These are phyloP conservation scores for Turnix velox DNA, from an alignment of 2,113 vertebrate genomes.

Conservation along the genomic window DNA sequence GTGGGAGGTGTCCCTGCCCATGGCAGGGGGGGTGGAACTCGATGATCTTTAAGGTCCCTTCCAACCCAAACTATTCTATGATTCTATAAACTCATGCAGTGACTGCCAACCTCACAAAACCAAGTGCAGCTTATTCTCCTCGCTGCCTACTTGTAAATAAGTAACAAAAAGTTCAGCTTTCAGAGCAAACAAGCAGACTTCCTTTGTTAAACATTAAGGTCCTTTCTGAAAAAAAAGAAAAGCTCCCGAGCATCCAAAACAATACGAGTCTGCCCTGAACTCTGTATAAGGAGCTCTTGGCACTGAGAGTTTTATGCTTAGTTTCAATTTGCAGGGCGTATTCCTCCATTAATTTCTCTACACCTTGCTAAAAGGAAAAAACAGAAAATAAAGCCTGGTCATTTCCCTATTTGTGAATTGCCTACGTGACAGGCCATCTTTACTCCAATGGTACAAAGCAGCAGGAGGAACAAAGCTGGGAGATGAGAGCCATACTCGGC, in stretches of 20 bases:
- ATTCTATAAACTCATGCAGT: too few relatives aligned
- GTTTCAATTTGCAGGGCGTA: accelerated
- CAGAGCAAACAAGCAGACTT: not conserved
- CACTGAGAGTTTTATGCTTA: not conserved
- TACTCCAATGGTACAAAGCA: not conserved
- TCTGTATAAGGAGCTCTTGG: not conserved
- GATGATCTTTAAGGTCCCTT: too few relatives aligned
- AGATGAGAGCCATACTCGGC: accelerated
- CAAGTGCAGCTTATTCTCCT: not conserved
- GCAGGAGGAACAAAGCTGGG: accelerated
- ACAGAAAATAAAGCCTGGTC: not conserved
- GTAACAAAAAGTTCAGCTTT: not conserved
- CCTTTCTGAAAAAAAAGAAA: not conserved
- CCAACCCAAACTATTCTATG: too few relatives aligned
- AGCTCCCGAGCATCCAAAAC: accelerated
- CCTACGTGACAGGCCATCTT: not conserved
- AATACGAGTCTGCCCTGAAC: not conserved
- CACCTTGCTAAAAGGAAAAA: accelerated
- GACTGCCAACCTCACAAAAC: not conserved
- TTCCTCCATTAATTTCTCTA: not conserved
- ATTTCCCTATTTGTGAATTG: not conserved
- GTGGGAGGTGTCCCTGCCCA: too few relatives aligned
- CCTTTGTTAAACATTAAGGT: not conserved
- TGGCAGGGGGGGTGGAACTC: too few relatives aligned
- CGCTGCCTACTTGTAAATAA: not conserved